These are phyloP conservation scores for Micronycteris hirsuta DNA, from an alignment of 2,113 vertebrate species.

Conservation along the genomic window DNA sequence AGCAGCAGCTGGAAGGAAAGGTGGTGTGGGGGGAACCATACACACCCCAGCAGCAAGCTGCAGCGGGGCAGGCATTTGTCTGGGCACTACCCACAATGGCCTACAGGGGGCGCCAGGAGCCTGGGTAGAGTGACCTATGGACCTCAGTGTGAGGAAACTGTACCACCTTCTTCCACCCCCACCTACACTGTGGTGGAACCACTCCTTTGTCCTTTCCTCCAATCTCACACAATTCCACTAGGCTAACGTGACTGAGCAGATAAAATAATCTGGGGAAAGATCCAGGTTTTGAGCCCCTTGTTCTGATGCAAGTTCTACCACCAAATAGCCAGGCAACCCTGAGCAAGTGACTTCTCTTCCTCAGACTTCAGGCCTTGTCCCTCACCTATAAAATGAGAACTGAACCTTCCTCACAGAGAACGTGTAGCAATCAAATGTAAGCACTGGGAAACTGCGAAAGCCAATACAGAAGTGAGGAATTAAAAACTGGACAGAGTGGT, in stretches of 20 bases:
- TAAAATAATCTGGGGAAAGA: neutral
- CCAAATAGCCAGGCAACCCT: neutral
- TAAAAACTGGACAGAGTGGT: neutral
- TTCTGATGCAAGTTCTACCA: neutral
- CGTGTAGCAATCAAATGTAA: neutral
- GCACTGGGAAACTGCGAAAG: neutral
- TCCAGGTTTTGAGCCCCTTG: neutral
- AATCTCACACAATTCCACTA: neutral
- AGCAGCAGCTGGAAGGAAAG: neutral
- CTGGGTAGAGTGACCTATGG: neutral
- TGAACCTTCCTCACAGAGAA: neutral
- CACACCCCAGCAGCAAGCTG: neutral
- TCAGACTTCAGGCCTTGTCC: neutral
- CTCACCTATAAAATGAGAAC: neutral
- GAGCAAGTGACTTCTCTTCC: neutral
- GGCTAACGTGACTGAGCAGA: neutral
- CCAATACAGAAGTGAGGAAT: neutral
- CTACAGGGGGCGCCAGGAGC: constrained; percentile 32
- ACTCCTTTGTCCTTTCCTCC: neutral
- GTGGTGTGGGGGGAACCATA: neutral
- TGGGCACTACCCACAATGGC: neutral
- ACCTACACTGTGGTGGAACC: accelerated
- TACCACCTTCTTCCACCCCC: accelerated
- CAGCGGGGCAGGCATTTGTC: accelerated
- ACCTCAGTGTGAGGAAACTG: accelerated